These are phyloP conservation scores for Machimus atricapillus DNA, from an alignment of 2,888 invertebrate genomes.

Conservation along the genomic window DNA sequence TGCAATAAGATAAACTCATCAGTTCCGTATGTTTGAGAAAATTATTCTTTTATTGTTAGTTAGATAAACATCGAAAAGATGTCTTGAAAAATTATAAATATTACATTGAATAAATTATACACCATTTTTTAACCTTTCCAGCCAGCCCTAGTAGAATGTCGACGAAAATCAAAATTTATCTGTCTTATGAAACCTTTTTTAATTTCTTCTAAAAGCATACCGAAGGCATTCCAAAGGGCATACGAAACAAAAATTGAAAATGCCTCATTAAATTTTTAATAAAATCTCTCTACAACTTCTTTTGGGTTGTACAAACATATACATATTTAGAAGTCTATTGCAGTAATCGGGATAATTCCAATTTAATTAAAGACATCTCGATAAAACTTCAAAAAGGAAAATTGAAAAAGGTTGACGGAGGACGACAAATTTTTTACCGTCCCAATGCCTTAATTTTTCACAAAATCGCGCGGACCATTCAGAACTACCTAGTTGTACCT, in stretches of 20 bases:
- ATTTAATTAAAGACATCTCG: neutral
- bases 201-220: no score
- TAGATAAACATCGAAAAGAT: neutral
- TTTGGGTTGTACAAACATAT: neutral
- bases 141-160: no score
- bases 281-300: neutral
- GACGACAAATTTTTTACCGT: conserved; percentile 3
- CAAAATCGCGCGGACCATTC: neutral
- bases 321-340: neutral
- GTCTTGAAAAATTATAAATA: no score
- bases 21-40: neutral
- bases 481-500: conserved; percentile 7
- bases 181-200: no score
- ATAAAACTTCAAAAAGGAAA: neutral
- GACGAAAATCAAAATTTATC: no score
- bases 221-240: no score
- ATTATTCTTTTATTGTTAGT: neutral
- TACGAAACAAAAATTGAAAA: no score
- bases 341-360: neutral
- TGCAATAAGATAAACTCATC: neutral
- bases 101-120: no score
- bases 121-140: no score
- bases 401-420: neutral
- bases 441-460: conserved; percentile 1
- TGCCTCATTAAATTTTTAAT: no score